These are phyloP conservation scores for Syrphus vitripennis DNA, from an alignment of 2,888 invertebrate genomes.

Conservation along the genomic window DNA sequence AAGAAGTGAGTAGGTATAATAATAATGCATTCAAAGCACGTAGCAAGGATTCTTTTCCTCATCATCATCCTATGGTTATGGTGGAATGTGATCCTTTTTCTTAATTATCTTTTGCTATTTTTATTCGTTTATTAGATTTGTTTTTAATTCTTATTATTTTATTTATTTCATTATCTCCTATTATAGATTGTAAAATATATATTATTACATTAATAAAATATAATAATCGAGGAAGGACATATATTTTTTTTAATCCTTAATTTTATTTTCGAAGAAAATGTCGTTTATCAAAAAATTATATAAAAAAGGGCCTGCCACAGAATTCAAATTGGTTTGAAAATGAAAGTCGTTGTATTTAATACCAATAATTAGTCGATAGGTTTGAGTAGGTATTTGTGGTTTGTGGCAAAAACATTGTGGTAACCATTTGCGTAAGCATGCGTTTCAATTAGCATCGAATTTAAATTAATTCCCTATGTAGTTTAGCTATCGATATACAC, in stretches of 20 bases:
- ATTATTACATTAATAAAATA: slow-evolving; percentile 34
- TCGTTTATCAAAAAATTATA: neutral
- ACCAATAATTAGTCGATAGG: slow-evolving; percentile 41
- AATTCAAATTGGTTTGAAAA: neutral
- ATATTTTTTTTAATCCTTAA: neutral
- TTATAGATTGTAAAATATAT: slow-evolving; percentile 35
- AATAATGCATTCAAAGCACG: slow-evolving; percentile 55
- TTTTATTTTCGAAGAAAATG: neutral
- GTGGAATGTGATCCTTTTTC: slow-evolving; percentile 43
- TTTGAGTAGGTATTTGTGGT: slow-evolving; percentile 34
- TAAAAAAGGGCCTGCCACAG: neutral
- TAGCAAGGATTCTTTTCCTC: slow-evolving; percentile 20
- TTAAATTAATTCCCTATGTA: too few relatives aligned
- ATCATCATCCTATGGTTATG: too few relatives aligned
- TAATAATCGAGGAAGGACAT: neutral
- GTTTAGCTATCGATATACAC: too few relatives aligned
- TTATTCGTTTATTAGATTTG: slow-evolving; percentile 54
- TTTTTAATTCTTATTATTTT: slow-evolving; percentile 5
- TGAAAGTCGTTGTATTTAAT: slow-evolving; percentile 6
- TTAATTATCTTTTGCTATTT: slow-evolving; percentile 53
- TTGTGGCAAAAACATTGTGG: slow-evolving; percentile 19
- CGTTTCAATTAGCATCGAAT: neutral
- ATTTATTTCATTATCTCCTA: slow-evolving; percentile 29
- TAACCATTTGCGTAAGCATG: neutral
- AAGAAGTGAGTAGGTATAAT: neutral